Percentiles rank a stretch among this genome's conserved stretches.
Evolutionary conservation across 2,888 invertebrate genomes (phyloP).

Genomic region (Tubulanus polymorphus): DNA sequence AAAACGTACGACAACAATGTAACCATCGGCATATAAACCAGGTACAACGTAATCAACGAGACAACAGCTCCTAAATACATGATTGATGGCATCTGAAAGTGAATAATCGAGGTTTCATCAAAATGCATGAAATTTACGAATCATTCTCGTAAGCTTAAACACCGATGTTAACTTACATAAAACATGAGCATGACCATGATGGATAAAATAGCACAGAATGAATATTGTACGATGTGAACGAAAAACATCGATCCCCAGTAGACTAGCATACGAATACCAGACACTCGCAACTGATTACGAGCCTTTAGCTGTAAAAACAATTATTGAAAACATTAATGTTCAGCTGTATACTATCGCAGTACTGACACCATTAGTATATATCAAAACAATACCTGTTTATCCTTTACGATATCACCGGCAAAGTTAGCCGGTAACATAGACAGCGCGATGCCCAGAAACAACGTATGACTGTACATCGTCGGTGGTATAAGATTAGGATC

Average conservation of each 20-base stretch:
- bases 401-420: slow-evolving; percentile 76
- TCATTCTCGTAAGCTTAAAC: too few relatives aligned
- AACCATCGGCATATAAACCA: slow-evolving; percentile 70
- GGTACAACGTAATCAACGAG: slow-evolving; percentile 32
- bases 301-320: slow-evolving; percentile 67
- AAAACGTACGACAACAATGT: slow-evolving; percentile 72
- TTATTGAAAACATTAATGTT: background rate
- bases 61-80: slow-evolving; percentile 33
- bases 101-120: too few relatives aligned
- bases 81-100: slow-evolving; percentile 32
- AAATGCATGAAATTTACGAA: background rate
- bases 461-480: slow-evolving; percentile 20
- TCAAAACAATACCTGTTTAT: slow-evolving; percentile 66
- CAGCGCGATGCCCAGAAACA: slow-evolving; percentile 77
- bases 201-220: slow-evolving; percentile 56
- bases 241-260: slow-evolving; percentile 38
- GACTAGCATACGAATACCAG: slow-evolving; percentile 60
- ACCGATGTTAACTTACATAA: too few relatives aligned
- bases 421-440: slow-evolving; percentile 72
- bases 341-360: background rate
- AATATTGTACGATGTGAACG: slow-evolving; percentile 28
- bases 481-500: background rate
- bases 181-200: slow-evolving; percentile 61
- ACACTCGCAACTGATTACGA: slow-evolving; percentile 76
- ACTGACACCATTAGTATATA: background rate